These are phyloP conservation scores for Hirudo medicinalis DNA, from an alignment of 1,140 invertebrate genomes.

Conservation along the genomic window DNA sequence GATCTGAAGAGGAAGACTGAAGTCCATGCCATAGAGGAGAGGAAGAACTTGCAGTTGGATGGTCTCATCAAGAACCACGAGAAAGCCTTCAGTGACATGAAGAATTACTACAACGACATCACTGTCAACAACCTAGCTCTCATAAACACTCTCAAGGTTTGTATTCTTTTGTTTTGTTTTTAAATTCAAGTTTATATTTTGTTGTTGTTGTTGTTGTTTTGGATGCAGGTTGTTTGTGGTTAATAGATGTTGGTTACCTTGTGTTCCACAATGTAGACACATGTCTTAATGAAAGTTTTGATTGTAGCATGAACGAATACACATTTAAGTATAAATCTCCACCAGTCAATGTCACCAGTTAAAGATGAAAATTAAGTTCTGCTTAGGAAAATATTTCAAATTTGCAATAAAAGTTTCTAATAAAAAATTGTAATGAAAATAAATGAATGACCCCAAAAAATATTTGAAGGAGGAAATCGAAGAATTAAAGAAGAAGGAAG, in stretches of 20 bases:
- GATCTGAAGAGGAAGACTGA: conserved; percentile 54
- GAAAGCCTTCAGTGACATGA: conserved; percentile 68
- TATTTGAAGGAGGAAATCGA: conserved; percentile 63
- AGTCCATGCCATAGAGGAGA: conserved; percentile 69
- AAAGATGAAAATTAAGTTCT: too few relatives aligned
- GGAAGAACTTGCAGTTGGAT: conserved; percentile 71
- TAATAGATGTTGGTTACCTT: too few relatives aligned
- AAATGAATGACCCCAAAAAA: background rate
- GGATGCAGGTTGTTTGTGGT: too few relatives aligned
- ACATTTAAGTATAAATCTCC: too few relatives aligned
- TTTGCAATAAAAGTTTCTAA: background rate
- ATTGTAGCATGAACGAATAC: too few relatives aligned
- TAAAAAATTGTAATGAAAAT: background rate
- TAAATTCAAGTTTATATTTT: background rate
- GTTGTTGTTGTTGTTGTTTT: background rate
- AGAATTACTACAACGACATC: conserved; percentile 85
- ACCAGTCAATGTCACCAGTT: too few relatives aligned
- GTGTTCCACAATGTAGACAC: too few relatives aligned
- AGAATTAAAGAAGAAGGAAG: conserved; percentile 62
- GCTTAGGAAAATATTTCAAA: too few relatives aligned
- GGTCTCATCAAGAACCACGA: conserved; percentile 68
- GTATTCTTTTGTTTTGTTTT: background rate
- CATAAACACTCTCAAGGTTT: conserved; percentile 62
- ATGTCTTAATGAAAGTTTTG: too few relatives aligned
- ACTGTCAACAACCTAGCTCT: conserved; percentile 74